These are phyloP conservation scores for Globia sparganii DNA, from an alignment of 2,888 invertebrate genomes.

Conservation along the genomic window DNA sequence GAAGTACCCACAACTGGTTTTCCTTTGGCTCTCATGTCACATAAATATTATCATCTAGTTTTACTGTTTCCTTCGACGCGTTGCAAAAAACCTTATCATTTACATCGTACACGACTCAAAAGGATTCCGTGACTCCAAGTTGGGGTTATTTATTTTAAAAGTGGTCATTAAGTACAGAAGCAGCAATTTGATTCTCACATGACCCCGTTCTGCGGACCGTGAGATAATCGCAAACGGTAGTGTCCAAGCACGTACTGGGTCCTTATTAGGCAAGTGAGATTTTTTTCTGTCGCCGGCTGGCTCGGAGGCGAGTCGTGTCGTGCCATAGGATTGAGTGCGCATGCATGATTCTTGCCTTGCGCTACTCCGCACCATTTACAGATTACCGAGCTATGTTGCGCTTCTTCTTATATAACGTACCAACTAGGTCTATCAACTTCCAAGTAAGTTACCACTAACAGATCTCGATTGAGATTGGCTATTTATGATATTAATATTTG, in stretches of 20 bases:
- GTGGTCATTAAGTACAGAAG: constrained; percentile 80
- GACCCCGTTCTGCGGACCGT: constrained; percentile 86
- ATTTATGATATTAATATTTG: constrained; percentile 56
- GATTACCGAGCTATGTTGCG: constrained; percentile 66
- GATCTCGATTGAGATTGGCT: constrained; percentile 45
- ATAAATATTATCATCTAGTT: constrained; percentile 75
- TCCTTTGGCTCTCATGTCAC: constrained; percentile 68
- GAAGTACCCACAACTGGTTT: constrained; percentile 73
- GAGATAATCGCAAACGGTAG: constrained; percentile 88
- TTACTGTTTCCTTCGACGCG: constrained; percentile 70
- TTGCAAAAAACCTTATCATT: constrained; percentile 78
- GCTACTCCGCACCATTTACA: constrained; percentile 73
- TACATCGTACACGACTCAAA: constrained; percentile 77
- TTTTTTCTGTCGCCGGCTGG: constrained; percentile 78
- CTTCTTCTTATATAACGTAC: constrained; percentile 58
- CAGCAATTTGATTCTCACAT: constrained; percentile 84
- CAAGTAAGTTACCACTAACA: constrained; percentile 13
- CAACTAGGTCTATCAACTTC: constrained; percentile 33
- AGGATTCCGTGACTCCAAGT: constrained; percentile 80
- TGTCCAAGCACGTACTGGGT: constrained; percentile 85
- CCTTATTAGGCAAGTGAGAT: constrained; percentile 86
- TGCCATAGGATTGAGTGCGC: constrained; percentile 78
- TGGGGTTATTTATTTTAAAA: constrained; percentile 78
- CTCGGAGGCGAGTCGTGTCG: constrained; percentile 68
- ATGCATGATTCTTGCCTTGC: constrained; percentile 76